Percentiles rank a stretch among this genome's conserved stretches.
These are phyloP conservation scores for Sipha flava DNA, from an alignment of 1,140 invertebrate genomes.

Conservation along the genomic window DNA sequence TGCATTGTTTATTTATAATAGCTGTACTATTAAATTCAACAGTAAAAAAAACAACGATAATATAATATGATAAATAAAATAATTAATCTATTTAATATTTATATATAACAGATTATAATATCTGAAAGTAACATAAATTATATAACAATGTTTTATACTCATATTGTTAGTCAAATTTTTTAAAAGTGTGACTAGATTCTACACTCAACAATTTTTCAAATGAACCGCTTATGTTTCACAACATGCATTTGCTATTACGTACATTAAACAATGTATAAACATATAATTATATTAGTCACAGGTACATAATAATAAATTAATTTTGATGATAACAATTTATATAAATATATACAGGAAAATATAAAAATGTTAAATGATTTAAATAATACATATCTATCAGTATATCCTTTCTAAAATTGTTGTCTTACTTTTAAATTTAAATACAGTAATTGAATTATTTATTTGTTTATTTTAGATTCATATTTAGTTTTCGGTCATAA, in stretches of 20 bases:
- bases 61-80: neutral
- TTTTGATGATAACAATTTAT: neutral
- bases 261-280: neutral
- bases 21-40: no score
- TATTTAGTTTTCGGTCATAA: slow-evolving; percentile 55
- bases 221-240: neutral
- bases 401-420: neutral
- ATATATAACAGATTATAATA: neutral
- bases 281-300: slow-evolving; percentile 10
- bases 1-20: no score
- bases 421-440: neutral
- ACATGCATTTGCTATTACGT: neutral
- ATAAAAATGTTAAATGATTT: slow-evolving; percentile 6
- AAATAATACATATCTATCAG: neutral
- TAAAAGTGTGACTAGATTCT: slow-evolving; percentile 23
- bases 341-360: slow-evolving; percentile 12
- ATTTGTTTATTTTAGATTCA: neutral
- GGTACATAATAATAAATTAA: neutral
- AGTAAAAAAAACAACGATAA: neutral
- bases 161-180: slow-evolving; percentile 27
- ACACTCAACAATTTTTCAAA: slow-evolving; percentile 16
- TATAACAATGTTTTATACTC: slow-evolving; percentile 4
- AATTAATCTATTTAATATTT: neutral
- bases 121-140: neutral
- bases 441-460: neutral